Conservation (phyloP, 2,113 vertebrate species). For the Aix galericulata region DNA sequence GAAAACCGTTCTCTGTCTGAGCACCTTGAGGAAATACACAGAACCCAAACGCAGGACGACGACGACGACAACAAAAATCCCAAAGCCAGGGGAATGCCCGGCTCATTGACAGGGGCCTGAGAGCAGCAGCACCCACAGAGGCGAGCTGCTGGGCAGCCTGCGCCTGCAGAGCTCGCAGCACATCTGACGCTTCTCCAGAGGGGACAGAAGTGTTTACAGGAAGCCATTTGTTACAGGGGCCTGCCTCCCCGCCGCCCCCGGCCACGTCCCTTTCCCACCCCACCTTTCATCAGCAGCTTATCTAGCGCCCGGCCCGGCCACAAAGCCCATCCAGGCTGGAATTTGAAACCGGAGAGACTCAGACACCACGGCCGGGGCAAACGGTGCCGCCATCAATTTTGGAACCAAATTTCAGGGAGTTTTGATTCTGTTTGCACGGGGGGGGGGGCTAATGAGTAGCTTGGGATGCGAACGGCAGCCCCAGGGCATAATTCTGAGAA, state of each 20-base stretch:
- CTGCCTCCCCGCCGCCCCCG: not conserved
- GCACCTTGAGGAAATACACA: not conserved
- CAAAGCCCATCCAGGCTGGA: constrained; percentile 26
- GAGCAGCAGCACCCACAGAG: rapidly evolving
- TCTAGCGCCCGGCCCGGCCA: not conserved
- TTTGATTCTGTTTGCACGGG: constrained; percentile 19
- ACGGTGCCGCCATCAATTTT: not conserved
- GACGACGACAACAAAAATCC: not conserved
- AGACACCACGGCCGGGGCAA: not conserved
- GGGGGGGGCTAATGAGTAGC: constrained; percentile 33
- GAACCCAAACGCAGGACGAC: not conserved
- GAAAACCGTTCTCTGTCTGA: not conserved
- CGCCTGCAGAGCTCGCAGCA: not conserved
- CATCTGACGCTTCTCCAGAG: not conserved
- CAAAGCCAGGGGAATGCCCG: rapidly evolving
- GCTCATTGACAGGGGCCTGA: not conserved
- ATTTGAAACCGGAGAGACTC: constrained; percentile 40
- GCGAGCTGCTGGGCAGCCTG: not conserved
- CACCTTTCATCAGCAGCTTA: constrained; percentile 47
- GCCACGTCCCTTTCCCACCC: not conserved
- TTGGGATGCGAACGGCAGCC: constrained; percentile 26
- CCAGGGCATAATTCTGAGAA: constrained; percentile 32
- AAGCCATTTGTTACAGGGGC: constrained; percentile 42
- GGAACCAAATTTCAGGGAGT: constrained; percentile 2
- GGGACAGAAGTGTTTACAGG: constrained; percentile 50